Percentiles rank a stretch among this genome's conserved stretches.
phyloP scores from a whole-genome alignment of 92 coral and sea anemone species.

The Actinernus sp. region DNA sequence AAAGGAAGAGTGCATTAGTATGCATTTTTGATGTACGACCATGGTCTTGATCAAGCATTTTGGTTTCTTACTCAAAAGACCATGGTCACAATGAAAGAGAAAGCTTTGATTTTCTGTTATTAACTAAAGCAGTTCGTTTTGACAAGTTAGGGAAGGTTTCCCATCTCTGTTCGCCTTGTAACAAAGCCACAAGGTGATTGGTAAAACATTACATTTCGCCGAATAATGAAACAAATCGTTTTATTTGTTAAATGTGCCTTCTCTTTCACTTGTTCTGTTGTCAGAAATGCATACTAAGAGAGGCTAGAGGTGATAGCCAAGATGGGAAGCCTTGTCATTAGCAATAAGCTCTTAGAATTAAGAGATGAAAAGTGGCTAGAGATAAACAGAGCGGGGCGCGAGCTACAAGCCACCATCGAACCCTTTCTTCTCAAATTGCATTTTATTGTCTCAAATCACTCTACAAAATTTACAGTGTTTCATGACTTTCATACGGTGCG shows the following conservation, averaged over 20 bases:
- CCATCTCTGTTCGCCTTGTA: constrained; percentile 20
- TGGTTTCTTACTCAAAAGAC: no score
- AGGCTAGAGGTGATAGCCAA: not conserved
- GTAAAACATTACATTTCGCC: not conserved
- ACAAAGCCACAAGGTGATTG: not conserved
- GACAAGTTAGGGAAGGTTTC: constrained; percentile 14
- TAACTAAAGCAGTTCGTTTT: no score
- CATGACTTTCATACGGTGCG: no score
- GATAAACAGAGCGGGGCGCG: not conserved
- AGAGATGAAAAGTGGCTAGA: no score
- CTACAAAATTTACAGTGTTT: no score
- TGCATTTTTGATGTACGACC: constrained; percentile 63
- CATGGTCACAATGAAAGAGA: constrained; percentile 19
- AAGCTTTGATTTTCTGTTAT: not conserved
- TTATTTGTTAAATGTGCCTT: constrained; percentile 22
- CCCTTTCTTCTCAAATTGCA: not conserved
- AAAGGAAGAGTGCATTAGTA: constrained; percentile 59
- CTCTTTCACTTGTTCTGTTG: constrained; percentile 32
- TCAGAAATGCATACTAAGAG: constrained; percentile 73
- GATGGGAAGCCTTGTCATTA: constrained; percentile 86
- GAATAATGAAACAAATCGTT: no score
- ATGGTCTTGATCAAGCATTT: no score
- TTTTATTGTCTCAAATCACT: constrained; percentile 45
- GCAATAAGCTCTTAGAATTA: no score
- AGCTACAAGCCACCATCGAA: not conserved